Conservation (phyloP, 1,140 invertebrate species). For the Drosophila jambulina region DNA sequence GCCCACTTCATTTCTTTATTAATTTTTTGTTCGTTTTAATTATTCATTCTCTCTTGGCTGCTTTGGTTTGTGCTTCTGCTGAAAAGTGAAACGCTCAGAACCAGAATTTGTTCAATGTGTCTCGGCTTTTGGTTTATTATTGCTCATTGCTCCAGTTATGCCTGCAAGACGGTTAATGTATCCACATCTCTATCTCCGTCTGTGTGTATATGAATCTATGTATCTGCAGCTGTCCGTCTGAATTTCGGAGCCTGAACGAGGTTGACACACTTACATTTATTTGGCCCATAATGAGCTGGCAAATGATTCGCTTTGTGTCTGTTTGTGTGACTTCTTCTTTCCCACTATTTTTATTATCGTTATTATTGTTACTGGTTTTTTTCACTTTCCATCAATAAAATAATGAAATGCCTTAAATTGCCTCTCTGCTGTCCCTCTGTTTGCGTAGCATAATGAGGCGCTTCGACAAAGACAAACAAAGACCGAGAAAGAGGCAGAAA, state of each 20-base stretch:
- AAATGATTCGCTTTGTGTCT: slow-evolving; percentile 35
- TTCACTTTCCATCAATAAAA: slow-evolving; percentile 77
- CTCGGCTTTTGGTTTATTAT: slow-evolving; percentile 53
- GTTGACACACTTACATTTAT: slow-evolving; percentile 76
- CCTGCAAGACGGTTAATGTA: slow-evolving; percentile 49
- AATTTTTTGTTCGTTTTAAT: slow-evolving; percentile 32
- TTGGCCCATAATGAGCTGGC: slow-evolving; percentile 57
- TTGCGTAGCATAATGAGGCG: slow-evolving; percentile 36
- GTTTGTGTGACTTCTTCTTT: slow-evolving; percentile 3
- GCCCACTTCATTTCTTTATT: slow-evolving; percentile 36
- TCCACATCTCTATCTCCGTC: slow-evolving; percentile 16
- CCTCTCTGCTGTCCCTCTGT: slow-evolving; percentile 5
- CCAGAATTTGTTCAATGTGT: slow-evolving; percentile 62
- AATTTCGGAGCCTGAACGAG: slow-evolving; percentile 51
- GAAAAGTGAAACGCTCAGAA: slow-evolving; percentile 74
- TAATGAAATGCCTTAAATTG: slow-evolving; percentile 49
- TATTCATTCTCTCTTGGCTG: slow-evolving; percentile 21
- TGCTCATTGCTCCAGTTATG: slow-evolving; percentile 70
- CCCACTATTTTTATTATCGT: slow-evolving; percentile 8
- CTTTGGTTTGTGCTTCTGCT: neutral
- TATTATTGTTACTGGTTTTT: slow-evolving; percentile 48
- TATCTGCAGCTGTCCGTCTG: slow-evolving; percentile 40
- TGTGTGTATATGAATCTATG: slow-evolving; percentile 7
- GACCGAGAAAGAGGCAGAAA: slow-evolving; percentile 19
- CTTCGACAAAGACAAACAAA: slow-evolving; percentile 42